Conservation (phyloP, 2,113 vertebrate genomes). For the Emberiza fucata region DNA sequence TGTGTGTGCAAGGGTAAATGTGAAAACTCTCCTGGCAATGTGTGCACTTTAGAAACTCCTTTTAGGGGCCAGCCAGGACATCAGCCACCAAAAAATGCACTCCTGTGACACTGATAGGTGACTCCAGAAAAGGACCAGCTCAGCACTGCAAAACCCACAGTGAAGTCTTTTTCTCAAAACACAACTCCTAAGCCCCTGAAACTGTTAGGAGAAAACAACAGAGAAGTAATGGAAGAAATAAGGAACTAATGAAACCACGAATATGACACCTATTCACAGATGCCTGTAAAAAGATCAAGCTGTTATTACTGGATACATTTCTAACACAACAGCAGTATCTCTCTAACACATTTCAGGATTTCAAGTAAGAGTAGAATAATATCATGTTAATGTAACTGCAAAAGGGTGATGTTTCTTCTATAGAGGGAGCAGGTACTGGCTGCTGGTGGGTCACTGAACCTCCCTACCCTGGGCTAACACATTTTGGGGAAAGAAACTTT, state of each 20-base stretch:
- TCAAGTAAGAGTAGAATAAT: neutral
- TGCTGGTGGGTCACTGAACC: neutral
- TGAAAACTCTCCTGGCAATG: neutral
- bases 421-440: neutral
- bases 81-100: neutral
- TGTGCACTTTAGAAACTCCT: neutral
- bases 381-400: neutral
- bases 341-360: neutral
- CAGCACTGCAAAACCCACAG: neutral
- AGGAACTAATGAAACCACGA: neutral
- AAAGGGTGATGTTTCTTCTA: neutral
- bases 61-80: neutral
- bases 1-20: neutral
- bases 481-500: neutral
- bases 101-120: accelerated
- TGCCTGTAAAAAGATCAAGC: neutral
- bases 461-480: neutral
- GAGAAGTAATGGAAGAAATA: neutral
- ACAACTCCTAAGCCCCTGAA: neutral
- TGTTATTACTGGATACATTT: neutral
- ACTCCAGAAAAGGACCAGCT: neutral
- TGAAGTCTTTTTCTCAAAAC: neutral
- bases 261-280: neutral
- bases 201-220: neutral
- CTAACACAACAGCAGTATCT: neutral